A percentile compares a stretch with the other conserved stretches of the same genome.
Evolutionary conservation across 2,113 vertebrate species (phyloP).

Genomic region (Cyprinodon brontotheroides): DNA sequence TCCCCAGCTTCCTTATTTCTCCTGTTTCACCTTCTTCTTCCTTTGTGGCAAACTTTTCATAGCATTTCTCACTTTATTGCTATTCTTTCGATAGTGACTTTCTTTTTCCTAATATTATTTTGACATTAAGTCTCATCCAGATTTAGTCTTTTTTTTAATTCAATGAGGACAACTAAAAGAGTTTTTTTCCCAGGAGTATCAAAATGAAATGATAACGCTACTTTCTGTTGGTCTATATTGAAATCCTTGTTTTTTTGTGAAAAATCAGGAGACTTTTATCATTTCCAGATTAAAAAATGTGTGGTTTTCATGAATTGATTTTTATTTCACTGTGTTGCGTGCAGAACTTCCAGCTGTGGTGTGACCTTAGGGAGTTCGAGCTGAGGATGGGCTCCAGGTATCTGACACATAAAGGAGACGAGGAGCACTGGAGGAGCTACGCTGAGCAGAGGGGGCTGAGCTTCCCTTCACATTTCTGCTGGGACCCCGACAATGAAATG

Average conservation of each 20-base stretch:
- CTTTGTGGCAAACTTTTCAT: too few relatives aligned
- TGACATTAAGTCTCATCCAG: too few relatives aligned
- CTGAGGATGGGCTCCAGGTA: conserved; percentile 69
- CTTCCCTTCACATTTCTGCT: conserved; percentile 58
- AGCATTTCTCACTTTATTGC: neutral
- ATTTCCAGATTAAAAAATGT: neutral
- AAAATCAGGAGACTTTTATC: neutral
- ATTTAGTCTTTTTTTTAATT: too few relatives aligned
- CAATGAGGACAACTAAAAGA: too few relatives aligned
- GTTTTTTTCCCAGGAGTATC: too few relatives aligned
- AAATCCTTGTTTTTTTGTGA: too few relatives aligned
- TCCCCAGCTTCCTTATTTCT: too few relatives aligned
- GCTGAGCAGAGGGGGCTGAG: conserved; percentile 57
- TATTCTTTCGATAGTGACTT: too few relatives aligned
- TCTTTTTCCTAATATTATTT: too few relatives aligned
- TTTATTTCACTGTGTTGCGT: neutral
- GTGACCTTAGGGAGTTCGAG: conserved; percentile 78
- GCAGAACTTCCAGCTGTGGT: conserved; percentile 81
- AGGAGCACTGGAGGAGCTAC: conserved; percentile 65
- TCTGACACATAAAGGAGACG: conserved; percentile 75
- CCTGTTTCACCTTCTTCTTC: too few relatives aligned
- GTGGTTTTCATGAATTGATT: neutral
- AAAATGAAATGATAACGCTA: too few relatives aligned
- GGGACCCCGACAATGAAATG: neutral
- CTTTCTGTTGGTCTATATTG: too few relatives aligned